These are phyloP conservation scores for Thysanoteuthis rhombus DNA, from an alignment of 2,888 invertebrate species.

Conservation along the genomic window DNA sequence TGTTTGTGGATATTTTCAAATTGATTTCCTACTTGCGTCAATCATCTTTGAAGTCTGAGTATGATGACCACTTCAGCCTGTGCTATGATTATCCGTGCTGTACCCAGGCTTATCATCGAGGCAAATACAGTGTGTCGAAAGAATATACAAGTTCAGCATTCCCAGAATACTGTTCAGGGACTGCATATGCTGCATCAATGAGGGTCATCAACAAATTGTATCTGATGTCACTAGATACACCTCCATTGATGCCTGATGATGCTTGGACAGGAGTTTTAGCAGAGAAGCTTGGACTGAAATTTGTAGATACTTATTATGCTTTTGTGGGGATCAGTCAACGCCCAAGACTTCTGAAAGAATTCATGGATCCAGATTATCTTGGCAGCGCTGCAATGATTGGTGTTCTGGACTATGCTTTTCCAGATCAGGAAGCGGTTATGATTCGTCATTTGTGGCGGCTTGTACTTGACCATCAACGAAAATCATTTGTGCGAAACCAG, in stretches of 20 bases:
- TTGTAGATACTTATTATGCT: constrained; percentile 36
- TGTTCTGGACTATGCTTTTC: constrained; percentile 37
- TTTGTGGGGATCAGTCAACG: constrained; percentile 39
- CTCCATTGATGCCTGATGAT: constrained; percentile 38
- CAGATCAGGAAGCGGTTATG: constrained; percentile 39
- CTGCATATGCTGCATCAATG: constrained; percentile 38
- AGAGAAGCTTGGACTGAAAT: constrained; percentile 38
- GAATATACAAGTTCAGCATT: constrained; percentile 34
- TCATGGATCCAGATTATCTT: constrained; percentile 38
- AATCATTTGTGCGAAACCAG: constrained; percentile 36
- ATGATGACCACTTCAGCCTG: constrained; percentile 32
- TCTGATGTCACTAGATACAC: constrained; percentile 38
- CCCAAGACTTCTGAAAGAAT: constrained; percentile 36
- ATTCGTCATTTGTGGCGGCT: constrained; percentile 40
- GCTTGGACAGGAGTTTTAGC: constrained; percentile 41
- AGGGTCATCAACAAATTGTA: constrained; percentile 39
- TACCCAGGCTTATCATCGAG: constrained; percentile 30
- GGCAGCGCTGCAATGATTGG: constrained; percentile 39
- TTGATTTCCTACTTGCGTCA: constrained; percentile 39
- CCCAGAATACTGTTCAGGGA: constrained; percentile 40
- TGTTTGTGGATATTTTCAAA: constrained; percentile 42
- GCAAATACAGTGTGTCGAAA: constrained; percentile 12
- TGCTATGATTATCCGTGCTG: constrained; percentile 42
- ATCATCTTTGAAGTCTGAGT: constrained; percentile 25
- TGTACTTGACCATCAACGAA: constrained; percentile 40